Evolutionary conservation across 2,113 vertebrate genomes (phyloP), one percentile per base, ranked within the genome.

Genomic region (Aegotheles bennettii): DNA sequence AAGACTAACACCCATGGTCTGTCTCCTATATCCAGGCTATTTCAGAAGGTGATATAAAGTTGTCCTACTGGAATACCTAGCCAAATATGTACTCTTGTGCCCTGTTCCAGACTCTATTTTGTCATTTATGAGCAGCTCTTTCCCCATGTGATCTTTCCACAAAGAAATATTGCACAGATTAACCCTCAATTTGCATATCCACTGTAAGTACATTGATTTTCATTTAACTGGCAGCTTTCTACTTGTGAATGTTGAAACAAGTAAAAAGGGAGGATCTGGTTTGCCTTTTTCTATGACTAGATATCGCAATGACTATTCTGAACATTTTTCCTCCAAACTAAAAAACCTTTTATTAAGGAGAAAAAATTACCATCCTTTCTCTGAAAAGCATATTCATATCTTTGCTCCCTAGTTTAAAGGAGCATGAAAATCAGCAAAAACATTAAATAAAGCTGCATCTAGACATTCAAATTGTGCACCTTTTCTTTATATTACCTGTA

Each of bases 61-160:
- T 45, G 23, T 35, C 18, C 36, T 48, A 2, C 20, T 0, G 1
- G 11, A 19, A 19, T 40, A 24, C 24, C 10, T 21, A 3, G 8
- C 4, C 28, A 87, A 81, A 56, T 43, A 69, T 0, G 1, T 29
- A 13, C 24, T 60, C 29, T 36, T 17, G 5, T 59, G 29, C 8
- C 16, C 38, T 47, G 28, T 2, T 1, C 4, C 20, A 13, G 20
- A 5, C 28, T 65, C 78, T 42, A 45, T 74, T 69, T 59, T 53
- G n/a, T 25, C 3, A 43, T 68, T 75, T 54, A 8, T 70, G 10
- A 47, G 18, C 64, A 59, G 12, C 24, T 51, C 36, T 76, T 82
- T 82, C 6, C 26, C 23, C 26, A 1, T 31, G 40, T 40, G 65
- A 64, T 38, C 54, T 57, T 71, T 63, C 9, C 40, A 31, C 13